These are phyloP conservation scores for Turnix velox DNA, from an alignment of 2,113 vertebrate species.

Conservation along the genomic window DNA sequence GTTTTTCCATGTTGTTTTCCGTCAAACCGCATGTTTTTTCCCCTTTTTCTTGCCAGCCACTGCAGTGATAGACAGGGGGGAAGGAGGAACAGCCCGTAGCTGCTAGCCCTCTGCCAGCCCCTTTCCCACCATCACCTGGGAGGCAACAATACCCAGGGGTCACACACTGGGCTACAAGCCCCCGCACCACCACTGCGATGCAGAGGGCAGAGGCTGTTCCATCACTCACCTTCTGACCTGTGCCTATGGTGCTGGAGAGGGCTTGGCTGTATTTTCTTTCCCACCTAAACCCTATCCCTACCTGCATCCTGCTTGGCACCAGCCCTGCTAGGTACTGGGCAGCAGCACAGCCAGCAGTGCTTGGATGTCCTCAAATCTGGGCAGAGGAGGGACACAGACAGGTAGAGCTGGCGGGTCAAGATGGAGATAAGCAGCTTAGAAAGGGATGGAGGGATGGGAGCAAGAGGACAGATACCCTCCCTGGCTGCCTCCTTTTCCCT, in stretches of 20 bases:
- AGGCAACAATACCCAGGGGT: neutral
- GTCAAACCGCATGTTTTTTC: constrained; percentile 79
- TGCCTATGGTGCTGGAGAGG: neutral
- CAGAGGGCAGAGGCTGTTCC: too few species aligned
- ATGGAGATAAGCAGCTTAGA: neutral
- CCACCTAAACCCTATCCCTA: neutral
- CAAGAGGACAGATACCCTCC: neutral
- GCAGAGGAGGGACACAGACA: neutral
- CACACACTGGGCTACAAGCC: accelerated
- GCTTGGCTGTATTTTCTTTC: neutral
- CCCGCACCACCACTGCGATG: accelerated
- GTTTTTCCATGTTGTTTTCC: constrained; percentile 77
- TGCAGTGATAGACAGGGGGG: constrained; percentile 51
- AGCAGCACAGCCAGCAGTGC: accelerated
- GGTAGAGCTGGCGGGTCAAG: accelerated
- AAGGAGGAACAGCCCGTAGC: neutral
- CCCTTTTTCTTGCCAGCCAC: constrained; percentile 70
- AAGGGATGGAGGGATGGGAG: neutral
- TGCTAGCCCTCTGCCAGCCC: neutral
- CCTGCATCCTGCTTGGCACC: neutral
- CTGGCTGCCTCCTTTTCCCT: neutral
- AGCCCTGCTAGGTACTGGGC: neutral
- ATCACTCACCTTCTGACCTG: neutral
- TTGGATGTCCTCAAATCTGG: neutral
- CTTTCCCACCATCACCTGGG: neutral